Conservation (phyloP, 2,113 vertebrate genomes). For the Aspiorhynchus laticeps region DNA sequence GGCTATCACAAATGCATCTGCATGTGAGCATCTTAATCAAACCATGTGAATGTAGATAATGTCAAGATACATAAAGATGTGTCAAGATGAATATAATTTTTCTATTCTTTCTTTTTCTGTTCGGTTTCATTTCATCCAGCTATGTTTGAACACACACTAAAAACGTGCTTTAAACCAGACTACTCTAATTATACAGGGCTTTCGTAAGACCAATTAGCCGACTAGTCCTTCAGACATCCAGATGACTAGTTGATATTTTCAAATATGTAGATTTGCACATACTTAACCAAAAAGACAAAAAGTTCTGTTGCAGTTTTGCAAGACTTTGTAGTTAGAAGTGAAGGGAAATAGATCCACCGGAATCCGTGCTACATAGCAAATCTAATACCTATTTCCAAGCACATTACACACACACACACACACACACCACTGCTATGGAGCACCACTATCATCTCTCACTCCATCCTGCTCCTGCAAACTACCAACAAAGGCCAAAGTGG, state of each 20-base stretch:
- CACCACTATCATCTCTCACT: conserved; percentile 14
- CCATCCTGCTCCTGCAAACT: not conserved
- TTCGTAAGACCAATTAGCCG: not conserved
- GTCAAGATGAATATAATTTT: too few species aligned
- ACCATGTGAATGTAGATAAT: not conserved
- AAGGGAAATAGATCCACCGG: not conserved
- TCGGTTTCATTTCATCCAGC: not conserved
- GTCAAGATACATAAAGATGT: too few species aligned
- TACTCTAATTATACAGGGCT: not conserved
- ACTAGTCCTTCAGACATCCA: not conserved
- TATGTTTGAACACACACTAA: not conserved
- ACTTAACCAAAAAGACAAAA: not conserved
- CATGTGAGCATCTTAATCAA: not conserved
- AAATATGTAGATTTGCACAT: not conserved
- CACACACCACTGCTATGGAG: not conserved
- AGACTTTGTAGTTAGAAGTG: not conserved
- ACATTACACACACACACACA: not conserved
- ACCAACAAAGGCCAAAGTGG: conserved; percentile 8
- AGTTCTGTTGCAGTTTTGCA: not conserved
- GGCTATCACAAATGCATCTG: not conserved
- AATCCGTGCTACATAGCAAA: not conserved
- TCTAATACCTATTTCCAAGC: not conserved
- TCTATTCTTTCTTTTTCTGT: not conserved
- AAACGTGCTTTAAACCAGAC: not conserved
- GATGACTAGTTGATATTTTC: not conserved